Base-by-base conservation (phyloP, 2,888 invertebrate genomes). In the Spodoptera picta region DNA sequence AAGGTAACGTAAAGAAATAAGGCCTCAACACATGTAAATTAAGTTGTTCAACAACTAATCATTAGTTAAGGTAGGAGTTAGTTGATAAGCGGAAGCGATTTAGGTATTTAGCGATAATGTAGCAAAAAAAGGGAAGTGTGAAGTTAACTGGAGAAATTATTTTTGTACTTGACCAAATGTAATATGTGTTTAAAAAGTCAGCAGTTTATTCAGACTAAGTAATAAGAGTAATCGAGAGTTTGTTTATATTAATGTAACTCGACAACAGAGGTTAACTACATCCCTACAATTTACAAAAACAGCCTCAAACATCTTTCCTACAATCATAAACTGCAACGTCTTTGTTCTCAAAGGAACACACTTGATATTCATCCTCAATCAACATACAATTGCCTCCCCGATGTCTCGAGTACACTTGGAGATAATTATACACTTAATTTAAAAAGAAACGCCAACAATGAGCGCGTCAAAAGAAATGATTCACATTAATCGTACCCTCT, bases 401-500 rank as follows among this genome's bases (percentile, higher is more conserved):
- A 64, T 61, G 64, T 50, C 73, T 65, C 59, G 67, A 80, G 76
- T 79, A 78, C 72, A 74, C 81, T 80, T 65, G 44, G 65, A 78
- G 71, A 79, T 73, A 80, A 80, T 77, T 80, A 80, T 68, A 75
- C 73, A 79, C 79, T 80, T 72, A 72, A 81, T 80, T 80, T 75
- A 73, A 75, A 80, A 81, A 79, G 79, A 77, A 81, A 81, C 61
- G 68, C 73, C 68, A 75, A 81, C 80, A 83, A 83, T 81, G 75
- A 78, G 71, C 77, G 77, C 77, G 82, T 79, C 82, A 83, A 83
- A 85, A 83, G 84, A 83, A 86, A 86, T 85, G 85, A 89, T 88
- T 87, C 81, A 85, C 86, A 86, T 85, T 84, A 85, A 85, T 84
- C 77, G 80, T 74, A 80, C 82, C 83, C 85, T 87, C 83, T 86